These are phyloP conservation scores for Oncorhynchus clarkii DNA, from an alignment of 2,113 vertebrate species.

Conservation along the genomic window DNA sequence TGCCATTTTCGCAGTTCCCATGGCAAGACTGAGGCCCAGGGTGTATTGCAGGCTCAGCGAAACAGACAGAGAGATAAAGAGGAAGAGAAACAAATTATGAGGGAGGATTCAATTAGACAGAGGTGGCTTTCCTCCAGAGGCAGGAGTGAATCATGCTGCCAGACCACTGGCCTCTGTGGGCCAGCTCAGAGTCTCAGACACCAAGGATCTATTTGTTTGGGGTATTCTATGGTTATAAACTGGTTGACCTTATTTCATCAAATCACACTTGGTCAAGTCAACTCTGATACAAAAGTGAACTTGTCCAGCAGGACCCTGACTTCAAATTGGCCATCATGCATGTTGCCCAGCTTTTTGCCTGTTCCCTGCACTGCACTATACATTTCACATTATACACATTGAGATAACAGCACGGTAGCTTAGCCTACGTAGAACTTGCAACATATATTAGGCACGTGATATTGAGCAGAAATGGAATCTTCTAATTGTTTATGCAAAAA, in stretches of 20 bases:
- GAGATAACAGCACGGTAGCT: too few relatives aligned
- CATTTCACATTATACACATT: too few relatives aligned
- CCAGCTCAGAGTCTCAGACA: background rate
- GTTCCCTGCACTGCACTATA: too few relatives aligned
- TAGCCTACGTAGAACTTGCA: too few relatives aligned
- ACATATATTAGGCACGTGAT: too few relatives aligned
- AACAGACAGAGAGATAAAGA: constrained; percentile 1
- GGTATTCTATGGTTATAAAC: background rate
- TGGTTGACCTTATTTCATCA: background rate
- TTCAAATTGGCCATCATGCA: background rate
- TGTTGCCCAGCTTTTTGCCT: too few relatives aligned
- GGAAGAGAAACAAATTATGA: constrained; percentile 5
- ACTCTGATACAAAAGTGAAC: background rate
- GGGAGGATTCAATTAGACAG: constrained; percentile 18
- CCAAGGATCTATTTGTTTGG: background rate
- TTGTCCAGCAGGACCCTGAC: background rate
- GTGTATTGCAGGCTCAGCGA: constrained; percentile 11
- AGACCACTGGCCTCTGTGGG: background rate
- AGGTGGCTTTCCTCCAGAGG: constrained; percentile 16
- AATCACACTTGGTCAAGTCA: background rate
- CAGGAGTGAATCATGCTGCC: constrained; percentile 1
- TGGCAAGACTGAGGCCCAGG: constrained; percentile 12
- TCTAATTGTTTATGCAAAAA: background rate
- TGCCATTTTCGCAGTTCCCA: constrained; percentile 2
- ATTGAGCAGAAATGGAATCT: too few relatives aligned